Conservation (phyloP, 2,113 vertebrate species). For the Anseranas semipalmata region DNA sequence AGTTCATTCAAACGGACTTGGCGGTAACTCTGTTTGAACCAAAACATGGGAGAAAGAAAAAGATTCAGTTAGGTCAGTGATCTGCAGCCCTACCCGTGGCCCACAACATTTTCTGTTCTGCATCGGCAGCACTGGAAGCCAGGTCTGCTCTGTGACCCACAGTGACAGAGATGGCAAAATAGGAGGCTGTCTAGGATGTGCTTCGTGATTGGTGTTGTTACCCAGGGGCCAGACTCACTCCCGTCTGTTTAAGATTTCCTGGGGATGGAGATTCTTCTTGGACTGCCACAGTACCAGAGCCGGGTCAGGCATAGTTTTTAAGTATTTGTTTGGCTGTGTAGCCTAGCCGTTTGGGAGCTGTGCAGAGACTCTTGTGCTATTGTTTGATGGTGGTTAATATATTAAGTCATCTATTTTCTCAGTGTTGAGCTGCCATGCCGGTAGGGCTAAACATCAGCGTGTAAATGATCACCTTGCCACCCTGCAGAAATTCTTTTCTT, state of each 20-base stretch:
- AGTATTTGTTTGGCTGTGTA: neutral
- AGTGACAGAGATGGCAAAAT: neutral
- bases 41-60: neutral
- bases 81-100: neutral
- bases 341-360: neutral
- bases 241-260: neutral
- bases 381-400: neutral
- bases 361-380: neutral
- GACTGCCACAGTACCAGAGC: neutral
- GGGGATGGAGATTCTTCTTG: neutral
- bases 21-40: slow-evolving; percentile 84
- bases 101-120: neutral
- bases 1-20: slow-evolving; percentile 94
- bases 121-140: neutral
- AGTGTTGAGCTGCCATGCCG: neutral
- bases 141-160: neutral
- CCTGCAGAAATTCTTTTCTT: neutral
- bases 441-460: neutral
- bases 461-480: neutral
- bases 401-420: neutral
- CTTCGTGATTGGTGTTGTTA: neutral
- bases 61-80: neutral
- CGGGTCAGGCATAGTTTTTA: neutral
- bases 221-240: neutral
- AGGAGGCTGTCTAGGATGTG: neutral